These are phyloP conservation scores for Zaprionus camerounensis DNA, from an alignment of 1,140 invertebrate genomes.

Conservation along the genomic window DNA sequence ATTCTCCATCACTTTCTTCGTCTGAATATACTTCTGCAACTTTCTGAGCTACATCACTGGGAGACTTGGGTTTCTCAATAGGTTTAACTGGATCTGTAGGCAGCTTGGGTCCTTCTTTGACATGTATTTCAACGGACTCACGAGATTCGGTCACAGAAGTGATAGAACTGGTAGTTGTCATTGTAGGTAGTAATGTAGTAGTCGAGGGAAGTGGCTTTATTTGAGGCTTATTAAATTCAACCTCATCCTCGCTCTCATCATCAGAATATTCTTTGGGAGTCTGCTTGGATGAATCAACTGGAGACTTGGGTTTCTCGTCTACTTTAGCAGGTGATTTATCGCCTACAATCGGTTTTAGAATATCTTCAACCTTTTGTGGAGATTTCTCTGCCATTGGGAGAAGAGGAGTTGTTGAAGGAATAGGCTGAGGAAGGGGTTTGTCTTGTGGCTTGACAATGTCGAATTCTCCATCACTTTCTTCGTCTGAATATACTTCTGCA, in stretches of 20 bases:
- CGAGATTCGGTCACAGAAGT: background rate
- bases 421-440: background rate
- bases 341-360: background rate
- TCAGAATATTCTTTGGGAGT: background rate
- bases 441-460: background rate
- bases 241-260: background rate
- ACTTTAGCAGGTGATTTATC: background rate
- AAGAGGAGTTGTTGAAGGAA: background rate
- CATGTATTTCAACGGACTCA: background rate
- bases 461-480: background rate
- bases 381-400: background rate
- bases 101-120: background rate
- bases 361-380: background rate
- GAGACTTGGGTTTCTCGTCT: slow-evolving; percentile 19
- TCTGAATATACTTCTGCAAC: background rate
- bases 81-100: background rate
- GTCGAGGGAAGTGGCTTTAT: background rate
- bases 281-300: background rate
- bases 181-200: background rate
- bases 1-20: slow-evolving; percentile 22
- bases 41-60: too few relatives aligned
- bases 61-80: too few relatives aligned
- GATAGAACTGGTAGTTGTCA: background rate
- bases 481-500: background rate
- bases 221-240: background rate